A percentile compares a stretch with the other conserved stretches of the same genome.
Conservation (phyloP, 2,113 vertebrate genomes). For the Dasyurus viverrinus region DNA sequence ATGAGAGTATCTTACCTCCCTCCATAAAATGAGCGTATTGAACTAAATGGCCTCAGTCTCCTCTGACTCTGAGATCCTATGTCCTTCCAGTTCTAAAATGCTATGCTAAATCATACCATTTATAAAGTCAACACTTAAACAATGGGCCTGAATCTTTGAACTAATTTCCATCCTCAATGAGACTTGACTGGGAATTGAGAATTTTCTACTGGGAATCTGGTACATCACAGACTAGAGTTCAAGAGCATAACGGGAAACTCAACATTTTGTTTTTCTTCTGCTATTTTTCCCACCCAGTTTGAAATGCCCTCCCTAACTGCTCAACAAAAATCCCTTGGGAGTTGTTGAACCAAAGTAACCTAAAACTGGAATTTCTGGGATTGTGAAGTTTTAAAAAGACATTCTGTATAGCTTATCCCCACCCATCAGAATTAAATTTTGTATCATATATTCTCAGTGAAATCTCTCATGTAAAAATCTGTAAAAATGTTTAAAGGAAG, state of each 20-base stretch:
- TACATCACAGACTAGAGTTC: not conserved
- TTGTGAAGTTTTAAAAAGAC: constrained; percentile 28
- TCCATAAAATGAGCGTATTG: not conserved
- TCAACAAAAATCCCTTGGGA: constrained; percentile 53
- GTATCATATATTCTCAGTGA: constrained; percentile 45
- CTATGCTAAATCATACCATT: not conserved
- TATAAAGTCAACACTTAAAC: not conserved
- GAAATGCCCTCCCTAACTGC: constrained; percentile 22
- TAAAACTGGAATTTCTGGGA: constrained; percentile 62
- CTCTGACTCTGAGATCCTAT: not conserved
- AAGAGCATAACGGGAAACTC: not conserved
- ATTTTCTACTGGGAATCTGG: not conserved
- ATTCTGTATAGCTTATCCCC: constrained; percentile 23
- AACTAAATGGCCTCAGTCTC: not conserved
- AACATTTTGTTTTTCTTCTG: constrained; percentile 35
- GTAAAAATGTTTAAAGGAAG: not conserved
- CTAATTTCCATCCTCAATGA: not conserved
- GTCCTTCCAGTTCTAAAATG: not conserved
- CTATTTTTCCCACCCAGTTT: constrained; percentile 52
- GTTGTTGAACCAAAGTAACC: constrained; percentile 50
- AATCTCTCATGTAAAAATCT: constrained; percentile 29
- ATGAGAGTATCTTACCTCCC: not conserved
- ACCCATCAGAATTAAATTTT: constrained; percentile 51
- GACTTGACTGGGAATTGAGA: not conserved
- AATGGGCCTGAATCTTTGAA: not conserved